Percentiles rank a stretch among this genome's conserved stretches.
These are phyloP conservation scores for Streptopelia turtur DNA, from an alignment of 2,797 vertebrate species.

Conservation along the genomic window DNA sequence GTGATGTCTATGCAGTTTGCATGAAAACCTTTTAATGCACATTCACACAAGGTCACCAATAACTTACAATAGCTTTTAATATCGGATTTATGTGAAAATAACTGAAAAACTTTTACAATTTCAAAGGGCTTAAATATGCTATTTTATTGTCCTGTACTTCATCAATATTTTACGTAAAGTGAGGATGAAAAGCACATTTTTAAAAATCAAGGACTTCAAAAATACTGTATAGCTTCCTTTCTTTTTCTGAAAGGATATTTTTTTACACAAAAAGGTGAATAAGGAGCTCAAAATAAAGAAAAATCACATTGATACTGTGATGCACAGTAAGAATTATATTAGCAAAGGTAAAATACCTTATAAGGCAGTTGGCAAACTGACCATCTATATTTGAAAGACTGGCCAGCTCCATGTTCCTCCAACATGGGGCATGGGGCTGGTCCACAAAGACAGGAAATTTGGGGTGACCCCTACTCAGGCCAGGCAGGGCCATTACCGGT, in stretches of 20 bases:
- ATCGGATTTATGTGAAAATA: background rate
- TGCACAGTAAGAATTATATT: background rate
- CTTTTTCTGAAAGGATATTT: background rate
- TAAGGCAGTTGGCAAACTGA: background rate
- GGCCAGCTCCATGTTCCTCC: background rate
- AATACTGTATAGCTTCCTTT: background rate
- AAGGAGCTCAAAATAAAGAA: background rate
- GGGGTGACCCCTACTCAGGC: rapidly evolving
- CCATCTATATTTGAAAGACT: background rate
- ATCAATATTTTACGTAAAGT: background rate
- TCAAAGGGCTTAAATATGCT: background rate
- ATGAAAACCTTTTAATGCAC: background rate
- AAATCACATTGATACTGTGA: background rate
- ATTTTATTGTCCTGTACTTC: background rate
- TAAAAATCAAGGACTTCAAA: background rate
- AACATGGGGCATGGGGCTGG: background rate
- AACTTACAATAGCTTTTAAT: background rate
- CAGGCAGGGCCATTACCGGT: background rate
- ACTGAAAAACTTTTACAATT: background rate
- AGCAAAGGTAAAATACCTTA: background rate
- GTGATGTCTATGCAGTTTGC: background rate
- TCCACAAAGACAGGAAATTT: background rate
- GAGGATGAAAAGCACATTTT: background rate
- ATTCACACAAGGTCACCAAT: background rate
- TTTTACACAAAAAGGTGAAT: background rate